These are phyloP conservation scores for Coluber constrictor DNA, from an alignment of 2,797 vertebrate genomes.

Conservation along the genomic window DNA sequence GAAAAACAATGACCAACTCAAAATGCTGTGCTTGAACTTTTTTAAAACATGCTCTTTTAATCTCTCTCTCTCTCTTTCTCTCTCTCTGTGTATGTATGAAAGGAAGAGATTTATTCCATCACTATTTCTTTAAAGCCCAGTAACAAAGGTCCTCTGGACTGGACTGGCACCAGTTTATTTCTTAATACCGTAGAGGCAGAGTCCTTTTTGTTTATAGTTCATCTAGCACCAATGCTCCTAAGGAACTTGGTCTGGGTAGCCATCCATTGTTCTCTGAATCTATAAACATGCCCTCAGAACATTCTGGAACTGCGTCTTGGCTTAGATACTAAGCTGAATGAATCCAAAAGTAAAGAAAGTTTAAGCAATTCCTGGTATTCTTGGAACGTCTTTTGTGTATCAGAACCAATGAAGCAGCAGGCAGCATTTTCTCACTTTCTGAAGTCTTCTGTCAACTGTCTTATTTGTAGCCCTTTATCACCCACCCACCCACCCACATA, in stretches of 20 bases:
- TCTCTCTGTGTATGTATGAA: neutral
- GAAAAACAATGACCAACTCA: constrained; percentile 47
- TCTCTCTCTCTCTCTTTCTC: neutral
- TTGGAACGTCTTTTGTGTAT: neutral
- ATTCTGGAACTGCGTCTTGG: neutral
- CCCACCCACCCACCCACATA: neutral
- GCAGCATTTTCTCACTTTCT: neutral
- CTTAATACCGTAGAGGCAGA: neutral
- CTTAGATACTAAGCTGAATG: neutral
- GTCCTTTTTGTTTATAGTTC: neutral
- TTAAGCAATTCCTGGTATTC: neutral
- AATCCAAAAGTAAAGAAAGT: neutral
- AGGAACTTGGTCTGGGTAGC: neutral
- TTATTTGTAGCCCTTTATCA: neutral
- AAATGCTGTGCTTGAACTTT: constrained; percentile 34
- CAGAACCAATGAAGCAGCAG: neutral
- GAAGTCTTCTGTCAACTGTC: neutral
- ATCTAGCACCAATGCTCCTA: neutral
- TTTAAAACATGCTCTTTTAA: neutral
- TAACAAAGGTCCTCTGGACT: neutral
- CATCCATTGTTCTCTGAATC: neutral
- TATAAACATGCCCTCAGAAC: neutral
- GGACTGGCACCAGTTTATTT: neutral
- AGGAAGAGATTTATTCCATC: neutral
- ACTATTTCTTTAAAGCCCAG: neutral